phyloP scores from a whole-genome alignment of 1,140 invertebrate species.

The Calosoma granatense region DNA sequence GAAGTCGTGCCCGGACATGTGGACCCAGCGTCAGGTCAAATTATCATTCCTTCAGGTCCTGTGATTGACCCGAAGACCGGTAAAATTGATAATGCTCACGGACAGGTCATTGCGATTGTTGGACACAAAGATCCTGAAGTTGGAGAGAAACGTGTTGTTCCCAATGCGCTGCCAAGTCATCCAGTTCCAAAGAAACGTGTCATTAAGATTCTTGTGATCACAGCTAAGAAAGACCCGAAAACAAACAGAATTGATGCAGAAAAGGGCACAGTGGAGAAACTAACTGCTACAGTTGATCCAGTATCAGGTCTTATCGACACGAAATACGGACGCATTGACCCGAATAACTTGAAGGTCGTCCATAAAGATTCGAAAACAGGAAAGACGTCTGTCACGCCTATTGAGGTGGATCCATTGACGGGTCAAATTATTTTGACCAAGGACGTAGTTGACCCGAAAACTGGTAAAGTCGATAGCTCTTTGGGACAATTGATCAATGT shows the following conservation, averaged over 20 bases:
- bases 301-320: slow-evolving; percentile 44
- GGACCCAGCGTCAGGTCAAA: slow-evolving; percentile 54
- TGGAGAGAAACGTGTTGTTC: slow-evolving; percentile 45
- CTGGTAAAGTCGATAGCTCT: slow-evolving; percentile 47
- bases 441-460: slow-evolving; percentile 46
- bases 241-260: slow-evolving; percentile 42
- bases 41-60: slow-evolving; percentile 47
- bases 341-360: slow-evolving; percentile 41
- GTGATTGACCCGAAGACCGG: slow-evolving; percentile 32
- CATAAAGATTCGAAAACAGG: slow-evolving; percentile 43
- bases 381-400: slow-evolving; percentile 45
- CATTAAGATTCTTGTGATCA: slow-evolving; percentile 41
- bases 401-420: slow-evolving; percentile 46
- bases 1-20: slow-evolving; percentile 42
- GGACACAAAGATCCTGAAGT: slow-evolving; percentile 37
- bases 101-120: slow-evolving; percentile 29
- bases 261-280: slow-evolving; percentile 44
- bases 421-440: slow-evolving; percentile 52
- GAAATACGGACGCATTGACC: slow-evolving; percentile 48
- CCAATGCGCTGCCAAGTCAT: slow-evolving; percentile 42
- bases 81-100: slow-evolving; percentile 26
- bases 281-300: slow-evolving; percentile 43
- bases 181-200: slow-evolving; percentile 31
- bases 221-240: slow-evolving; percentile 45
- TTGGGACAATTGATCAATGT: slow-evolving; percentile 52